Percentiles rank a stretch among this genome's conserved stretches.
phyloP scores from a whole-genome alignment of 2,888 invertebrate species.

The Melinaea marsaeus region DNA sequence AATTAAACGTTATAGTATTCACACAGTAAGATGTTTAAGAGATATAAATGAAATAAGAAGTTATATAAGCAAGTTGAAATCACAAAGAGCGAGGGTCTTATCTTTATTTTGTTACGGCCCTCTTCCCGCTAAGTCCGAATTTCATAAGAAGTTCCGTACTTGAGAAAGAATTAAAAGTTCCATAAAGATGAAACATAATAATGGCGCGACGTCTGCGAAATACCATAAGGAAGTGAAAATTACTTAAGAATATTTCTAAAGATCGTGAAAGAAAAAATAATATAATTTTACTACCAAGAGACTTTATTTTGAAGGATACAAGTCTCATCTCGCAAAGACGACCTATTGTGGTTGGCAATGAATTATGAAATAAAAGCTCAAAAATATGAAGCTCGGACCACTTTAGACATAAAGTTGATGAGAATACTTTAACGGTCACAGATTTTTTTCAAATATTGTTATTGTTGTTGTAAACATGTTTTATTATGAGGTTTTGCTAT shows the following conservation, averaged over 20 bases:
- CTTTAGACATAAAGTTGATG: constrained; percentile 20
- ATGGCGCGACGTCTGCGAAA: constrained; percentile 27
- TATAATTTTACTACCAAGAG: constrained; percentile 23
- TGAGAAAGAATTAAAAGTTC: constrained; percentile 35
- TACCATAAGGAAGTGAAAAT: constrained; percentile 50
- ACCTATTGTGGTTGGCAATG: constrained; percentile 23
- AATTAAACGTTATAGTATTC: too few relatives aligned
- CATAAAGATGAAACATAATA: constrained; percentile 41
- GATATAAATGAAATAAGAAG: too few relatives aligned
- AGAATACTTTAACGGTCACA: constrained; percentile 16
- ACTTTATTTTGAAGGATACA: constrained; percentile 18
- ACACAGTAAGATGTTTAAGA: too few relatives aligned
- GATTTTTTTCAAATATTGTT: too few relatives aligned
- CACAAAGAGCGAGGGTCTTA: constrained; percentile 17
- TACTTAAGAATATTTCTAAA: constrained; percentile 47
- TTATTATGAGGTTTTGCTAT: too few relatives aligned
- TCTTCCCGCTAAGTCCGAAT: constrained; percentile 29
- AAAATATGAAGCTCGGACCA: constrained; percentile 5
- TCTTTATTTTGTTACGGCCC: constrained; percentile 27
- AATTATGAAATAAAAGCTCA: constrained; percentile 17
- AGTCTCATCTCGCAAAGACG: constrained; percentile 21
- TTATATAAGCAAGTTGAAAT: too few relatives aligned
- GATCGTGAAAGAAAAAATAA: constrained; percentile 34
- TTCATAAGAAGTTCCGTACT: constrained; percentile 31
- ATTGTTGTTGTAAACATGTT: too few relatives aligned